These are phyloP conservation scores for Indri indri DNA, from an alignment of 2,113 vertebrate species.

Conservation along the genomic window DNA sequence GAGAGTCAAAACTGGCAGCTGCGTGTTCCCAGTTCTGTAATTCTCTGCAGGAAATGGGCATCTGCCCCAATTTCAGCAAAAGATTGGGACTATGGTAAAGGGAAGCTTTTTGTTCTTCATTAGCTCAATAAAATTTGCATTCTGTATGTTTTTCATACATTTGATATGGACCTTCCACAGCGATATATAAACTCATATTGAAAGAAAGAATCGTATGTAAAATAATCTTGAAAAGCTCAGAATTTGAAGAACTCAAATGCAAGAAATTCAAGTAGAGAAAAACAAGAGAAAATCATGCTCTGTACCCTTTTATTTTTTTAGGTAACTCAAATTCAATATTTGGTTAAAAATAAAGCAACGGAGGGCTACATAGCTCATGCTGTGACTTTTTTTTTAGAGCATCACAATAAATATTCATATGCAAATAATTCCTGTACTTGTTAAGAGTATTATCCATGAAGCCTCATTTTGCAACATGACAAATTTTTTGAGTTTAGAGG, in stretches of 20 bases:
- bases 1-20: constrained; percentile 40
- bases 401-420: not conserved
- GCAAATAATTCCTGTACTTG: not conserved
- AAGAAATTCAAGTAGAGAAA: not conserved
- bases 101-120: constrained; percentile 24
- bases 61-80: constrained; percentile 39
- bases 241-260: not conserved
- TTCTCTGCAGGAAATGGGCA: constrained; percentile 49
- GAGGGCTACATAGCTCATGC: not conserved
- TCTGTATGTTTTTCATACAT: not conserved
- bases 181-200: not conserved
- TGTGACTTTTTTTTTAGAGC: not conserved
- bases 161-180: not conserved
- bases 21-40: not conserved
- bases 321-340: not conserved
- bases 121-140: not conserved
- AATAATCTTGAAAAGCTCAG: not conserved
- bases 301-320: not conserved
- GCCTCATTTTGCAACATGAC: not conserved
- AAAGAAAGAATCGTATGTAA: not conserved
- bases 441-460: not conserved
- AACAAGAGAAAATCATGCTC: not conserved
- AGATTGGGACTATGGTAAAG: not conserved
- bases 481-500: not conserved
- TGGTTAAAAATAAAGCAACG: not conserved